Conservation (phyloP, 2,888 invertebrate species). For the Harpagoxenus sublaevis region DNA sequence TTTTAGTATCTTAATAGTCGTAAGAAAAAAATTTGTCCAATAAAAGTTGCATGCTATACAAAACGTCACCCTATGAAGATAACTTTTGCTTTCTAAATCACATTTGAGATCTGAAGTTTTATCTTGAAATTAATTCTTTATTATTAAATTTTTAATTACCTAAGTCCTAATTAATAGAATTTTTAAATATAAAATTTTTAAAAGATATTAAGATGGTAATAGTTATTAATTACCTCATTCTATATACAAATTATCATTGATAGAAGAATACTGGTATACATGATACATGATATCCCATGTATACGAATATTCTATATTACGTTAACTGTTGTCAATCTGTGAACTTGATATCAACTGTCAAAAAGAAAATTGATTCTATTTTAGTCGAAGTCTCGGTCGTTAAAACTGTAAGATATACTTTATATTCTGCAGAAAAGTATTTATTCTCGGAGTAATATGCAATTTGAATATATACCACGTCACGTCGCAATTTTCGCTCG, state of each 20-base stretch:
- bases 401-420: background rate
- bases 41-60: background rate
- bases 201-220: background rate
- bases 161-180: background rate
- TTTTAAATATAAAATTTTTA: background rate
- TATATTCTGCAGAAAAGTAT: slow-evolving; percentile 13
- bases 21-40: background rate
- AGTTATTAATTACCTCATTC: background rate
- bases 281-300: background rate
- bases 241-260: slow-evolving; percentile 16
- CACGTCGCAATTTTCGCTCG: background rate
- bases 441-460: slow-evolving; percentile 8
- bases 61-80: background rate
- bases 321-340: background rate
- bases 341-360: background rate
- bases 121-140: background rate
- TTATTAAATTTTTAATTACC: background rate
- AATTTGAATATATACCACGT: slow-evolving; percentile 16
- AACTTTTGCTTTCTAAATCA: background rate
- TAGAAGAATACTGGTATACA: background rate
- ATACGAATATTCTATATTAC: background rate
- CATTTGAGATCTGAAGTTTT: background rate
- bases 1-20: background rate
- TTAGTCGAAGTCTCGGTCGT: background rate
- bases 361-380: background rate